Evolutionary conservation across 2,888 invertebrate species (phyloP).

Genomic region (Theristus sp.): DNA sequence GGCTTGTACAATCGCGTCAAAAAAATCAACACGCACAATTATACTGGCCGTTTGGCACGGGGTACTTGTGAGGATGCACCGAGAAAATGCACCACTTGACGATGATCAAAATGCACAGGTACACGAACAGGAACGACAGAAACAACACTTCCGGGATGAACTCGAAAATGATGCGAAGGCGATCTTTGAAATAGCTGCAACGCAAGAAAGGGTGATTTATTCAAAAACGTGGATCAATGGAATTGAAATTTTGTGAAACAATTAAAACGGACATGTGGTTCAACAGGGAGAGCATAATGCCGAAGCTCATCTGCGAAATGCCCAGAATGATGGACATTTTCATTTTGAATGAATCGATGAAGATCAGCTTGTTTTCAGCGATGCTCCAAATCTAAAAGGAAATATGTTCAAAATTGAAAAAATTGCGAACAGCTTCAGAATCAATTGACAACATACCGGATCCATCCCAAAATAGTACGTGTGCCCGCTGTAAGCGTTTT

Average conservation of each 20-base stretch:
- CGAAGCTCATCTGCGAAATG: conserved; percentile 25
- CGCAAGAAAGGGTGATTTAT: background rate
- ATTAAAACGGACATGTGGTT: conserved; percentile 25
- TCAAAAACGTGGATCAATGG: background rate
- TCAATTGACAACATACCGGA: too few relatives aligned
- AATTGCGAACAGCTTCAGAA: too few relatives aligned
- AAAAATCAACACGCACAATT: too few relatives aligned
- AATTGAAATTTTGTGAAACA: background rate
- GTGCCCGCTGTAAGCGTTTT: too few relatives aligned
- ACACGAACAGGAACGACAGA: conserved; percentile 72
- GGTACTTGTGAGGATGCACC: background rate
- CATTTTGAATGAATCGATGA: conserved; percentile 29
- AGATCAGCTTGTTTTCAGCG: conserved; percentile 23
- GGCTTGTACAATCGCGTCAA: too few relatives aligned
- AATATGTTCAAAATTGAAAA: too few relatives aligned
- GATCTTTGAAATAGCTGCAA: conserved; percentile 40
- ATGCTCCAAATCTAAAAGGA: conserved; percentile 27
- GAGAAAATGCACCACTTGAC: conserved; percentile 71
- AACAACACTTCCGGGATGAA: conserved; percentile 90
- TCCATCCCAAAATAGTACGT: conserved; percentile 76
- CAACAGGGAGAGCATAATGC: conserved; percentile 19
- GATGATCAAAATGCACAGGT: conserved; percentile 81
- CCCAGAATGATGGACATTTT: conserved; percentile 26
- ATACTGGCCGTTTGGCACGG: background rate
- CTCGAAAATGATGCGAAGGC: conserved; percentile 63